These are phyloP conservation scores for Scaptomyza polygonia DNA, from an alignment of 2,888 invertebrate species.

Conservation along the genomic window DNA sequence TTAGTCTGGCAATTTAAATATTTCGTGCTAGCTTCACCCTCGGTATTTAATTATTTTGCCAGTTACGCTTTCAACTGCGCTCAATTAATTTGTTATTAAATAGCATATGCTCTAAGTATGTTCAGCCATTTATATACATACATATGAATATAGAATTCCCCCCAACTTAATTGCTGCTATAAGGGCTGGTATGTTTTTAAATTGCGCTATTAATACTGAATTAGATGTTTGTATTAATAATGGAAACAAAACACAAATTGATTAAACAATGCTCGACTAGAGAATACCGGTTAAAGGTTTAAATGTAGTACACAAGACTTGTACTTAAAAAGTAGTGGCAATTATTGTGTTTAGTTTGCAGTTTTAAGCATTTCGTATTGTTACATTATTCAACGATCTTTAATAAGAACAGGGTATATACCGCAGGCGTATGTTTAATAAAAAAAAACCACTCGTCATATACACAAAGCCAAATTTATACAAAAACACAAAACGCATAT, in stretches of 20 bases:
- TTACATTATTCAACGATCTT: too few species aligned
- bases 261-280: background rate
- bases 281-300: conserved; percentile 3
- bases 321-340: too few species aligned
- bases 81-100: conserved; percentile 58
- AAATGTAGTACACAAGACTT: background rate
- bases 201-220: conserved; percentile 66
- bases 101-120: conserved; percentile 42
- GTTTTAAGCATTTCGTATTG: background rate
- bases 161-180: conserved; percentile 42
- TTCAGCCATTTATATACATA: conserved; percentile 10
- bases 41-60: background rate
- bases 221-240: conserved; percentile 44
- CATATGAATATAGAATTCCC: conserved; percentile 17
- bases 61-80: conserved; percentile 26
- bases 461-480: conserved; percentile 13
- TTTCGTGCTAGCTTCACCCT: conserved; percentile 8
- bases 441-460: conserved; percentile 50
- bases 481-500: conserved; percentile 25
- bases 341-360: background rate
- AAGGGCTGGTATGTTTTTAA: conserved; percentile 23
- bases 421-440: conserved; percentile 41
- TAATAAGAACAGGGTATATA: background rate
- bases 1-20: conserved; percentile 13
- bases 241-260: background rate